Conservation (phyloP, 2,888 invertebrate species). For the Cheiracanthium punctorium region DNA sequence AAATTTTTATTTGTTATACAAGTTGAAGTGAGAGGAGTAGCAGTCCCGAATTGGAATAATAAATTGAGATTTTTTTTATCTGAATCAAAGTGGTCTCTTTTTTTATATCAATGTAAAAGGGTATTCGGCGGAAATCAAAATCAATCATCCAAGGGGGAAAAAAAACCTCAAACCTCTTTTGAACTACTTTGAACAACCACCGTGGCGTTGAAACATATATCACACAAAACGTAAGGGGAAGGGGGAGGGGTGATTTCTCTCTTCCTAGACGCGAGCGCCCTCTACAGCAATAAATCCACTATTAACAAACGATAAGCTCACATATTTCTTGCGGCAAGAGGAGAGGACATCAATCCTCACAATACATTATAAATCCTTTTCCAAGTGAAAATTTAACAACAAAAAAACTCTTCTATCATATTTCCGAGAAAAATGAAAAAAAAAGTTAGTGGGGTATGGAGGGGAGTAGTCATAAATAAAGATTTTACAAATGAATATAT, state of each 20-base stretch:
- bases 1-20: too few relatives aligned
- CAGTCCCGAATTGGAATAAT: too few relatives aligned
- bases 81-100: too few relatives aligned
- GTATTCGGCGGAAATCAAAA: background rate
- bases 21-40: too few relatives aligned
- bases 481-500: too few relatives aligned
- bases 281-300: background rate
- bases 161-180: background rate
- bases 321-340: background rate
- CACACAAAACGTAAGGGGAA: background rate
- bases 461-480: too few relatives aligned
- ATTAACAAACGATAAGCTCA: background rate
- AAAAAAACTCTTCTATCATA: too few relatives aligned
- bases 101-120: background rate
- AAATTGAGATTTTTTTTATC: too few relatives aligned
- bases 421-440: too few relatives aligned
- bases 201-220: background rate
- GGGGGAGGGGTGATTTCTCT: background rate
- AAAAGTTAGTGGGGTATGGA: too few relatives aligned
- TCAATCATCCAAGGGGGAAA: background rate
- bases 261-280: background rate
- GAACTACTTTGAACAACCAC: background rate
- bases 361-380: background rate
- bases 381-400: too few relatives aligned
- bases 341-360: background rate